A percentile compares a stretch with the other conserved stretches of the same genome.
Conservation (phyloP, 1,140 invertebrate species). For the Brachionus angularis region DNA sequence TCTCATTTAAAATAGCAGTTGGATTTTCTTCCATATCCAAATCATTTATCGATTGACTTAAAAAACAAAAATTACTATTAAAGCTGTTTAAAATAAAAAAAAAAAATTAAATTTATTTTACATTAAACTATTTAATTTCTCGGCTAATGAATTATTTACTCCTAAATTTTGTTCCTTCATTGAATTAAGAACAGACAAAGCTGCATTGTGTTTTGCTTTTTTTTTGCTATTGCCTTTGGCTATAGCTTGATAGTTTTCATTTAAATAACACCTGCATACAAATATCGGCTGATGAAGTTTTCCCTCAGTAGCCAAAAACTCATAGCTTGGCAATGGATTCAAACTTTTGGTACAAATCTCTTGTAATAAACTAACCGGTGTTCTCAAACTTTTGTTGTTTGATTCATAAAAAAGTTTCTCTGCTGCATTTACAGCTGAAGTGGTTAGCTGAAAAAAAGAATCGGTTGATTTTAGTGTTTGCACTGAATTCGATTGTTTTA, state of each 20-base stretch:
- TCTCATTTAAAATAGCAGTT: neutral
- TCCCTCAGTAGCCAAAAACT: constrained; percentile 24
- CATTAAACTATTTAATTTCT: neutral
- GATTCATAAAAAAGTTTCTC: constrained; percentile 20
- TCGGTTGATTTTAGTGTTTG: too few relatives aligned
- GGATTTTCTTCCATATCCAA: constrained; percentile 28
- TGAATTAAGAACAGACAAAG: neutral
- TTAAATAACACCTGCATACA: neutral
- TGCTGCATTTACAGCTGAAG: neutral
- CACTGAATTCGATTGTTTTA: too few relatives aligned
- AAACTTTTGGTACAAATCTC: constrained; percentile 32
- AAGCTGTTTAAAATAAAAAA: neutral
- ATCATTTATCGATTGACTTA: neutral
- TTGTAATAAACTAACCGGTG: constrained; percentile 29
- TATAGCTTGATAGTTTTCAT: neutral
- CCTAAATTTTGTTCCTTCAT: neutral
- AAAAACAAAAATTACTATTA: neutral
- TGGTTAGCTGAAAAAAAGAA: too few relatives aligned
- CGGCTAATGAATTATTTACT: neutral
- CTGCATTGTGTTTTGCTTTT: constrained; percentile 31
- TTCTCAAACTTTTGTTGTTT: constrained; percentile 34
- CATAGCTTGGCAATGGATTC: neutral
- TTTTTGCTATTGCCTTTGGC: constrained; percentile 26
- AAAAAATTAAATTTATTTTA: neutral
- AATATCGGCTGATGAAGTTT: constrained; percentile 34